Evolutionary conservation across 2,888 invertebrate genomes (phyloP).

Genomic region (Chesias legatella): DNA sequence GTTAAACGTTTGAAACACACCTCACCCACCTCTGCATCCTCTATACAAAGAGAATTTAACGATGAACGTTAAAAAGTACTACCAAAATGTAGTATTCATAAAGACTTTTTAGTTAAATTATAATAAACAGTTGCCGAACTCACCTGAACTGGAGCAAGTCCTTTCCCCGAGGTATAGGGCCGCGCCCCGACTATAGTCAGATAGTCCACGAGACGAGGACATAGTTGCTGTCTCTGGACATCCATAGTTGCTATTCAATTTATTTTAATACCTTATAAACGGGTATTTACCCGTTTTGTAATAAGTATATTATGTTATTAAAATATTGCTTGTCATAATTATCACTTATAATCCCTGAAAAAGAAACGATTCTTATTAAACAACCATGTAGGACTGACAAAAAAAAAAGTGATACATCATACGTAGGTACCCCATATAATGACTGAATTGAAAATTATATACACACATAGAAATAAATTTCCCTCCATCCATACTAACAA

Average conservation of each 20-base stretch:
- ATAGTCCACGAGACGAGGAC: conserved; percentile 96
- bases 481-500: no score
- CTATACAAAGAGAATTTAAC: neutral
- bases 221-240: conserved; percentile 88
- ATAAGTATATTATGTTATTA: conserved; percentile 63
- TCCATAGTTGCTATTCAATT: conserved; percentile 64
- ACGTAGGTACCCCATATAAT: neutral
- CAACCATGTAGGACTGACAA: no score
- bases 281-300: conserved; percentile 43
- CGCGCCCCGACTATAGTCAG: conserved; percentile 97
- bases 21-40: no score
- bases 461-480: no score
- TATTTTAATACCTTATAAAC: conserved; percentile 40
- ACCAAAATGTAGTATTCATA: no score
- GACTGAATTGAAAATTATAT: no score
- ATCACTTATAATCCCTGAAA: conserved; percentile 56
- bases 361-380: conserved; percentile 17
- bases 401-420: conserved; percentile 8
- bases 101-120: neutral
- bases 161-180: conserved; percentile 82
- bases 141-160: conserved; percentile 90
- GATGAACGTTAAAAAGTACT: no score
- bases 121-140: no score
- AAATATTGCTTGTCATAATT: conserved; percentile 77
- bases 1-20: no score